phyloP scores from a whole-genome alignment of 2,888 invertebrate genomes.

The Platycheirus albimanus region DNA sequence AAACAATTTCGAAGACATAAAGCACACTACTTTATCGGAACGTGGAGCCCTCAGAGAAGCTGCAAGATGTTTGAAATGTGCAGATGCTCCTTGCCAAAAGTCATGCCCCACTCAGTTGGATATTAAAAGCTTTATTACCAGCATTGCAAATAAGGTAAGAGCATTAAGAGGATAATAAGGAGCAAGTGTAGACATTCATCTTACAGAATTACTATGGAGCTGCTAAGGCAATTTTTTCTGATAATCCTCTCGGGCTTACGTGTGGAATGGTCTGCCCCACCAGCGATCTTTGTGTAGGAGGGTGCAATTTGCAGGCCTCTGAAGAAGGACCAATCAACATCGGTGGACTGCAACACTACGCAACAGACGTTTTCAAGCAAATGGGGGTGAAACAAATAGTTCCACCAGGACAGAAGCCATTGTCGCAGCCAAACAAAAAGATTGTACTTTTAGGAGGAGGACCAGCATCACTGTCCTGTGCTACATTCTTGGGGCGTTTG shows the following conservation, averaged over 20 bases:
- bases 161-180: neutral
- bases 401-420: slow-evolving; percentile 87
- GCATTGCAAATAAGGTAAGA: slow-evolving; percentile 97
- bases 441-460: slow-evolving; percentile 97
- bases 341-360: slow-evolving; percentile 98
- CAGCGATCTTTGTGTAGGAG: slow-evolving; percentile 98
- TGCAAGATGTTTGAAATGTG: slow-evolving; percentile 94
- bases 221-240: slow-evolving; percentile 96
- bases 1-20: slow-evolving; percentile 98
- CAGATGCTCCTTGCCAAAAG: slow-evolving; percentile 99
- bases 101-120: slow-evolving; percentile 99
- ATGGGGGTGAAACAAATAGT: slow-evolving; percentile 96
- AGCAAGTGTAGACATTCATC: neutral
- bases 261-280: slow-evolving; percentile 99
- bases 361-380: slow-evolving; percentile 96
- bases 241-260: slow-evolving; percentile 97
- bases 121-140: slow-evolving; percentile 97
- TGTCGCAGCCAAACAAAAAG: slow-evolving; percentile 83
- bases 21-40: slow-evolving; percentile 98
- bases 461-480: slow-evolving; percentile 97
- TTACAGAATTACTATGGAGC: slow-evolving; percentile 97
- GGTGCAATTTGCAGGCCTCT: slow-evolving; percentile 96
- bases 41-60: slow-evolving; percentile 96
- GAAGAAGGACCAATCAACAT: slow-evolving; percentile 99
- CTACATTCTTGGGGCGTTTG: slow-evolving; percentile 95